Base-by-base conservation (phyloP, 1,140 invertebrate species). In the Caerostris extrusa region DNA sequence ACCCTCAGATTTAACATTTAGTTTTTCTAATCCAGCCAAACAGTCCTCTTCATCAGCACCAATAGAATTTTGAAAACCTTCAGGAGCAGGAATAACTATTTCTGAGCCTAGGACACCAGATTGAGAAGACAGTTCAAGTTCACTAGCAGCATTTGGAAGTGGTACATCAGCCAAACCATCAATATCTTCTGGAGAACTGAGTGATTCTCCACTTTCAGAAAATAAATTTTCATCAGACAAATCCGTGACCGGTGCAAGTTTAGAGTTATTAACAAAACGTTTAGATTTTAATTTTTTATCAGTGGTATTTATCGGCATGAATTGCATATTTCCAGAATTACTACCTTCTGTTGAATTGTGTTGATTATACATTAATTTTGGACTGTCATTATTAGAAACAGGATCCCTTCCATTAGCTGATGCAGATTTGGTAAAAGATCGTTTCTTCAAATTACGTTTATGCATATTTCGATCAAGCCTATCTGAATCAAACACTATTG, bases 31-130 rank as follows among this genome's bases (percentile, higher is more conserved):
- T 12, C 67, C 56, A 60, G 82, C 17, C 58, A 82, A 34, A 56
- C 92, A 93, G 19, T 81, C 64, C 95, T 95, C 97, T 97, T 64
- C 97, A 88, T 85, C 93, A 94, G 69, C 92, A 85, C 94, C 94
- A 60, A 87, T 60, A 57, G 94, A 85, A 71, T 82, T 90, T 61
- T 94, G 93, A 95, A 94, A 94, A 69, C 93, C 93, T 57, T 94
- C 93, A 8, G 93, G 93, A 53, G 93, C 93, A 58, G 93, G 93
- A 55, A 94, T 94, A 19, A 94, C 93, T 34, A 90, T 81, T 82
- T 93, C 92, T 67, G 91, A 93, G 8, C 90, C 61, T 57, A 91
- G 12, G 57, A 91, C 90, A 56, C 50, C 34, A 53, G 91, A 93
- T 19, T 93, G 92, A n/a, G 92, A 93, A 71, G 60, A 71, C 34